Evolutionary conservation across 2,888 invertebrate genomes (phyloP).

Genomic region (Brachypalpus laphriformis): DNA sequence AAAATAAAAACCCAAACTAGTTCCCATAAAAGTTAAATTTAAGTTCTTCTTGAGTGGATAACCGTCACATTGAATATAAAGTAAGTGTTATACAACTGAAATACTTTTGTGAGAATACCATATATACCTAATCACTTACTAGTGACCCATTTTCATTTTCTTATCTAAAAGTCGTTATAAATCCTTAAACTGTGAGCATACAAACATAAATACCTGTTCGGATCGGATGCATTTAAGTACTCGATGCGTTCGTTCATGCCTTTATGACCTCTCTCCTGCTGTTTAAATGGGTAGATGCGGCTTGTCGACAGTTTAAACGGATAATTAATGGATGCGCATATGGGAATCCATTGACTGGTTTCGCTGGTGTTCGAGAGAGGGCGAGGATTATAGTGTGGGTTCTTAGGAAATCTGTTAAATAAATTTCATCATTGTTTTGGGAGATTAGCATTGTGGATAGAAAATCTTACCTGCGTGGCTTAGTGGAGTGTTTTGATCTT

Average conservation of each 20-base stretch:
- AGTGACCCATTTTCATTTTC: constrained; percentile 28
- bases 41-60: constrained; percentile 29
- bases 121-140: not conserved
- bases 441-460: constrained; percentile 5
- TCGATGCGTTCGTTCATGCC: constrained; percentile 13
- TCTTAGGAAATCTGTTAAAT: constrained; percentile 7
- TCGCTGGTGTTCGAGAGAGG: not conserved
- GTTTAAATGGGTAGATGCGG: constrained; percentile 25
- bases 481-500: constrained; percentile 16
- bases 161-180: not conserved
- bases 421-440: constrained; percentile 18
- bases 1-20: constrained; percentile 41
- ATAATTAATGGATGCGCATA: constrained; percentile 44
- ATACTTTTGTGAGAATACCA: not conserved
- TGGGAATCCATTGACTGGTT: not conserved
- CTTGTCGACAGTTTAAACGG: constrained; percentile 45
- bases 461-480: constrained; percentile 29
- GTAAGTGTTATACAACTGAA: constrained; percentile 32
- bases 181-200: not conserved
- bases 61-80: not conserved
- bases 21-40: constrained; percentile 18
- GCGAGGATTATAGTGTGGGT: constrained; percentile 26
- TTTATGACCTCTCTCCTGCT: constrained; percentile 17
- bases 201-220: constrained; percentile 51
- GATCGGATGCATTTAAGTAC: constrained; percentile 10